Base-by-base conservation (phyloP, 2,113 vertebrate genomes). In the Drymodes brunneopygia region DNA sequence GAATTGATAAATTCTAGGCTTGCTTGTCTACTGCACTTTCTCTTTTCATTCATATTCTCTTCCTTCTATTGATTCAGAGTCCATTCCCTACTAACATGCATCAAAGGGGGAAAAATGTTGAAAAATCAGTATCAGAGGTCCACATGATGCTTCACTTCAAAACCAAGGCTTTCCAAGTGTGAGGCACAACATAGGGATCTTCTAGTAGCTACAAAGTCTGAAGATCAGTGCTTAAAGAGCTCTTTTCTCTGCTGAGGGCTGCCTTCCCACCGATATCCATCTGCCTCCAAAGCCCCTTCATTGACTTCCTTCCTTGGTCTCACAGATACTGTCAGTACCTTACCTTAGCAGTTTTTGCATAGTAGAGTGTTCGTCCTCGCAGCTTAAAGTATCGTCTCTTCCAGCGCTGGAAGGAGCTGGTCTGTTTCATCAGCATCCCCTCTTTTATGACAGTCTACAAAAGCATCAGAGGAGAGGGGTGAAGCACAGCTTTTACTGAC, bases 331-430 rank as follows among this genome's bases (percentile, higher is more conserved):
- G 27, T 36, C 60, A 69, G 44, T 53, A n/a, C 73, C 86, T 97
- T 77, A 99, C 99, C 99, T 99, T 99, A 24, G 99, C 98, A 19
- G 99, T 99, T 97, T 99, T 99, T 86, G 99, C 99, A 69, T 99
- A 99, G 98, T 99, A 99, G 71, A 99, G 98, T 0, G 99, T 99
- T 57, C 99, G 97, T 44, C 99, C 99, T 80, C 99, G 98, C 58
- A 99, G 98, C 75, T 99, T 99, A 92, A 99, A 99, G 96, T 99
- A 99, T 27, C 99, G 98, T 93, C 98, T 98, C 96, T 99, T 99
- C 98, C 99, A 99, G 75, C 99, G 98, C 93, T 99, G 99, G 97
- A 99, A 99, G 3, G 99, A 99, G 92, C 97, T 99, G 36, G 99
- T 99, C 97, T 99, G 99, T 95, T 99, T 99, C 98, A 99, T 98